phyloP scores from a whole-genome alignment of 2,888 invertebrate species.

The Timandra comae region DNA sequence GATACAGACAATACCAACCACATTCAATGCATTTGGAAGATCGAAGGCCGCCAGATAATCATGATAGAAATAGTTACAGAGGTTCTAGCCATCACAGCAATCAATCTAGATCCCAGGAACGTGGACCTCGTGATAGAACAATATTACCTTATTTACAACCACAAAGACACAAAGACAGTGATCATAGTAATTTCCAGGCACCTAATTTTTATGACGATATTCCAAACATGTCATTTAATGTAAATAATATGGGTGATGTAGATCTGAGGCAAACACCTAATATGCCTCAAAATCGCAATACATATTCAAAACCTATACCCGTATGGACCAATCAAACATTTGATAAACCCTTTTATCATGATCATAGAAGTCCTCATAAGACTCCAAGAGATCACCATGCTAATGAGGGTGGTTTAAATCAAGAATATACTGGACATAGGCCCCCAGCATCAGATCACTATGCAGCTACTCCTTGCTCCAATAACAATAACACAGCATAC shows the following conservation, averaged over 20 bases:
- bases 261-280: slow-evolving; percentile 41
- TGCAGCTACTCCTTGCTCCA: slow-evolving; percentile 45
- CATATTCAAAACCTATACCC: slow-evolving; percentile 22
- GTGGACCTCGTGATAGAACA: slow-evolving; percentile 26
- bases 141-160: slow-evolving; percentile 27
- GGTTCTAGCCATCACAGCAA: slow-evolving; percentile 21
- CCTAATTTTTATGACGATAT: slow-evolving; percentile 28
- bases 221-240: slow-evolving; percentile 23
- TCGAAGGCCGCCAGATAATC: slow-evolving; percentile 25
- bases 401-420: slow-evolving; percentile 30
- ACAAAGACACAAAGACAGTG: slow-evolving; percentile 26
- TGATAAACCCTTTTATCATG: slow-evolving; percentile 34
- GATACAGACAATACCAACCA: slow-evolving; percentile 30
- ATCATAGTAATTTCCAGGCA: slow-evolving; percentile 21
- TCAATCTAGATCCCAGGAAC: slow-evolving; percentile 29
- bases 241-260: slow-evolving; percentile 59
- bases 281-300: slow-evolving; percentile 14
- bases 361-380: slow-evolving; percentile 34
- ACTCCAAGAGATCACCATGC: slow-evolving; percentile 29
- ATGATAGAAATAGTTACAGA: slow-evolving; percentile 42
- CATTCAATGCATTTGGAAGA: slow-evolving; percentile 28
- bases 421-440: slow-evolving; percentile 55
- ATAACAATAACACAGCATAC: slow-evolving; percentile 54
- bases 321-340: slow-evolving; percentile 36
- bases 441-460: slow-evolving; percentile 69